Evolutionary conservation across 2,113 vertebrate species (phyloP).

Genomic region (Equus quagga): DNA sequence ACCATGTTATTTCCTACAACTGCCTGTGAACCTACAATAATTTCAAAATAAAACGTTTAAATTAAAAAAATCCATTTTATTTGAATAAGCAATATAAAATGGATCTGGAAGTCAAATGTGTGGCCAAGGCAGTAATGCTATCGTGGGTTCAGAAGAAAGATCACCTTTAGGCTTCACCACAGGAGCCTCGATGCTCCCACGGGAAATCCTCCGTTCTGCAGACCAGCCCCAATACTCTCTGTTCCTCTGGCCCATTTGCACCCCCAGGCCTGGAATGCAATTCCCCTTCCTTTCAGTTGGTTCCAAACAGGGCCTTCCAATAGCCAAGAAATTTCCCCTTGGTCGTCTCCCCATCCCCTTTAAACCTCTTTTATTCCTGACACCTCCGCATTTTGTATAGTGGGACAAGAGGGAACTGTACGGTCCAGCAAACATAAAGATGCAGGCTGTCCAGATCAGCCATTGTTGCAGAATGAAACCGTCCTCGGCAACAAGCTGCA

Average conservation of each 20-base stretch:
- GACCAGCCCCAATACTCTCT: neutral
- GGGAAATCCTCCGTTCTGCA: neutral
- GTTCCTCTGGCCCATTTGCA: no score
- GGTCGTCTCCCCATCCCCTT: neutral
- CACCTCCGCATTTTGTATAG: neutral
- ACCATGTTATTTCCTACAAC: neutral
- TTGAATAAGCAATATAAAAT: constrained; percentile 24
- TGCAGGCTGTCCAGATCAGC: neutral
- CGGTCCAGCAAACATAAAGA: neutral
- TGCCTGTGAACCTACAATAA: neutral
- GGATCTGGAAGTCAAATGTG: neutral
- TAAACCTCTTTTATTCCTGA: neutral
- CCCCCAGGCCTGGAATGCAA: neutral
- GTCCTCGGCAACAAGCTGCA: neutral
- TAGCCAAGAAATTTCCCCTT: neutral
- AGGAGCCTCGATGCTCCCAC: neutral
- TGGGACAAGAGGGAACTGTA: neutral
- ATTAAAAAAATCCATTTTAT: neutral
- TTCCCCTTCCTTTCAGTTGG: neutral
- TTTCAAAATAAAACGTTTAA: constrained; percentile 16
- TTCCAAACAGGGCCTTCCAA: neutral
- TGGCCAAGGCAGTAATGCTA: neutral
- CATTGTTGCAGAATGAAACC: neutral
- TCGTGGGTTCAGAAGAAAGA: neutral
- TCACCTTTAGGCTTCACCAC: neutral